phyloP scores from a whole-genome alignment of 92 coral and sea anemone species.

The Porites cylindrica region DNA sequence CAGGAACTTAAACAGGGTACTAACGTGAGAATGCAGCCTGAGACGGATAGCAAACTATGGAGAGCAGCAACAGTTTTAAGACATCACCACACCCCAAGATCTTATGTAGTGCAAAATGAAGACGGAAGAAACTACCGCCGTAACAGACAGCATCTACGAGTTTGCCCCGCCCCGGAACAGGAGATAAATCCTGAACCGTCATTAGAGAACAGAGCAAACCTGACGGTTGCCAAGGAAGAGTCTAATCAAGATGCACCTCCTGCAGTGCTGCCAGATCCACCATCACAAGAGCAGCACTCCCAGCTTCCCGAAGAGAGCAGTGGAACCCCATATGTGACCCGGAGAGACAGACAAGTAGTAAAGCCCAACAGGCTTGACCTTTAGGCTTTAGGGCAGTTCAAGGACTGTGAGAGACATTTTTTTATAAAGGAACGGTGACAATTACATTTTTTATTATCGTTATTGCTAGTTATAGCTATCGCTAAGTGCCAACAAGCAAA shows the following conservation, averaged over 20 bases:
- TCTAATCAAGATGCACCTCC: conserved; percentile 2
- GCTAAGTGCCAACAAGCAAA: no score
- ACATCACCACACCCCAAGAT: conserved; percentile 50
- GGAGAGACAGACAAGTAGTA: no score
- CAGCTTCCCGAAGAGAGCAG: neutral
- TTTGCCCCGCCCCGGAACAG: conserved; percentile 17
- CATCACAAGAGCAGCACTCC: neutral
- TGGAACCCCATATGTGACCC: neutral
- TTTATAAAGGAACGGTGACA: no score
- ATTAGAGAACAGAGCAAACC: neutral
- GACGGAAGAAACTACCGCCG: conserved; percentile 17
- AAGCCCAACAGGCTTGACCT: no score
- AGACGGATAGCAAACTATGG: conserved; percentile 37
- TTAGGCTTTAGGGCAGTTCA: no score
- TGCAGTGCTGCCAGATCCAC: neutral
- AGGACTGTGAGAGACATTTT: no score
- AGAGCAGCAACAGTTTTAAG: conserved; percentile 39
- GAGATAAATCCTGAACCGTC: neutral
- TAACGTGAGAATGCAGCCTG: conserved; percentile 31
- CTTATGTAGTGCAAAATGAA: conserved; percentile 16
- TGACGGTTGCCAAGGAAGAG: neutral
- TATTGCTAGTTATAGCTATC: no score
- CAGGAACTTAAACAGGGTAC: conserved; percentile 27
- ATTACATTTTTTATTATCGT: no score
- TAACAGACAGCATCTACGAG: conserved; percentile 20